Base-by-base conservation (phyloP, 2,113 vertebrate genomes). In the Salvator merianae region DNA sequence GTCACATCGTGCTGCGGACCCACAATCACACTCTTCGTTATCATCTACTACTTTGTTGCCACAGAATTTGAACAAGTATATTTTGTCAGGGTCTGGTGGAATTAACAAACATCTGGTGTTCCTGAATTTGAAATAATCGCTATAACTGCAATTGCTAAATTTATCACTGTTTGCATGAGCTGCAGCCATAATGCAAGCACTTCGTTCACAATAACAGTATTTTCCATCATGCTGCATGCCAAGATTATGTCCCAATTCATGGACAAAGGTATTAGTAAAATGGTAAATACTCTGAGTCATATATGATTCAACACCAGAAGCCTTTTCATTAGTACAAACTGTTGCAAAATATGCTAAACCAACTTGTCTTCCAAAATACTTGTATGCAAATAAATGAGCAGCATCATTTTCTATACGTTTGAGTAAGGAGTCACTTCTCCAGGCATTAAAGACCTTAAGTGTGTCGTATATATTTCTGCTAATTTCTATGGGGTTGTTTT, bases 71-170 rank as follows among this genome's bases (percentile, higher is more conserved):
- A 73, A 6, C 6, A 6, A 78, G n/a, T 77, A 7, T 12, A 66
- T 16, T 16, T 30, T 77, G 4, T 0, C 6, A 68, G 71, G 2
- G 34, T 3, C 2, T 53, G 79, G 38, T 47, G 47, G 26, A 66
- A 38, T 7, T 1, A 28, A 1, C 20, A 83, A 24, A 78, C 95
- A 69, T n/a, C 66, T 77, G 87, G 50, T 3, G 91, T 90, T 77
- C 93, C 95, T 88, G 90, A 82, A 0, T 91, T 91, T 2, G 95
- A 95, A 6, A 94, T 94, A 76, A n/a, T 16, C 1, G 5, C 4
- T n/a, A 53, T 77, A 87, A 38, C 85, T 91, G 70, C 88, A 89
- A 30, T 88, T 91, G 50, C 80, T 89, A 32, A 78, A 91, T 22
- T 10, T 69, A 65, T 18, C 68, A 28, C 55, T 20, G 1, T 0